Evolutionary conservation across 2,888 invertebrate genomes (phyloP), one percentile per base, ranked within the genome.

Genomic region (Caprella mutica): DNA sequence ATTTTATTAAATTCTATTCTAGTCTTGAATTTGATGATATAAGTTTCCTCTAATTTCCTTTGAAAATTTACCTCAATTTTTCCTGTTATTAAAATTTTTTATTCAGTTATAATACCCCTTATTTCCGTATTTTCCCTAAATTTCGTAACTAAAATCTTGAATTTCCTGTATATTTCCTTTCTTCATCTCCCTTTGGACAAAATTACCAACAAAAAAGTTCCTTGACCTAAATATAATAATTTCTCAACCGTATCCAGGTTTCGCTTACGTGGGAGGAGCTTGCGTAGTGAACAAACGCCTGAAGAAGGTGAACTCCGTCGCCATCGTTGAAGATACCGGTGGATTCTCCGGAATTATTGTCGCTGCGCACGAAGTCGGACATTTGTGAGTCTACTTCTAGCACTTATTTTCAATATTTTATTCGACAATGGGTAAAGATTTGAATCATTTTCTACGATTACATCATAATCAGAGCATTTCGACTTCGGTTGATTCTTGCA

Each of bases 361-460:
- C 2, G 92, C 92, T 59, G 92, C 92, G 66, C 92, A 93, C 73
- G 92, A 93, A 85, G 90, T 92, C 68, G 92, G 92, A 68, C 92
- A 93, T 79, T 81, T 93, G 91, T 92, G 80, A 86, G 90, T 82
- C n/a, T n/a, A n/a, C n/a, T n/a, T n/a, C n/a, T n/a, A n/a, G n/a
- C n/a, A n/a, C n/a, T n/a, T n/a, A n/a, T n/a, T n/a, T n/a, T n/a
- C n/a, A n/a, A n/a, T n/a, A n/a, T n/a, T n/a, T n/a, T n/a, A n/a
- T n/a, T n/a, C n/a, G n/a, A n/a, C n/a, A n/a, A n/a, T n/a, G n/a
- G n/a, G n/a, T n/a, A n/a, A n/a, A n/a, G n/a, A n/a, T n/a, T n/a
- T n/a, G n/a, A n/a, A n/a, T n/a, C n/a, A n/a, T n/a, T n/a, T n/a
- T n/a, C n/a, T n/a, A n/a, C n/a, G n/a, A n/a, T n/a, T n/a, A n/a